These are phyloP conservation scores for Peucedramus taeniatus DNA, from an alignment of 2,113 vertebrate species.

Conservation along the genomic window DNA sequence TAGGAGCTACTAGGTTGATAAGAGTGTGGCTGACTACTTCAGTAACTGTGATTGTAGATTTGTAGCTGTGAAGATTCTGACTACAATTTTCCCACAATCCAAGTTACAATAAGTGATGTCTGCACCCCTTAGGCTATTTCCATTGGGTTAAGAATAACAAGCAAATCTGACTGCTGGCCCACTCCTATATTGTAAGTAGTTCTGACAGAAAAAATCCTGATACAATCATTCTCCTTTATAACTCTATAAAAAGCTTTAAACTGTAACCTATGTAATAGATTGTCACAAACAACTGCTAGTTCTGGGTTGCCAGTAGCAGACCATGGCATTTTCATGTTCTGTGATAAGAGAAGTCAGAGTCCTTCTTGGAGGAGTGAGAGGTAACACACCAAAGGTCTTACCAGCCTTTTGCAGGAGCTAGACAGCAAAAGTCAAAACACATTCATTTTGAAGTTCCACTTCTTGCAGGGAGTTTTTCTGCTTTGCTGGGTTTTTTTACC, in stretches of 20 bases:
- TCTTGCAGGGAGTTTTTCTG: not conserved
- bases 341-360: not conserved
- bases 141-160: not conserved
- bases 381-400: not conserved
- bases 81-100: not conserved
- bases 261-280: not conserved
- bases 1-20: not conserved
- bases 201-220: slow-evolving; percentile 38
- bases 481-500: not conserved
- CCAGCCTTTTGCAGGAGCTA: not conserved
- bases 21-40: not conserved
- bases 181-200: not conserved
- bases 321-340: not conserved
- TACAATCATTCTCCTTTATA: not conserved
- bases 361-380: not conserved
- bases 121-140: not conserved
- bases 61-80: not conserved
- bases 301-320: not conserved
- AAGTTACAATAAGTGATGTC: not conserved
- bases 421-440: not conserved
- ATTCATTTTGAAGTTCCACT: not conserved
- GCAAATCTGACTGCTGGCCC: slow-evolving; percentile 8
- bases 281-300: not conserved
- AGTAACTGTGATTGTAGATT: not conserved
- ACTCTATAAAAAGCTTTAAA: not conserved